phyloP scores from a whole-genome alignment of 2,888 invertebrate genomes.

The Saturnia pavonia region DNA sequence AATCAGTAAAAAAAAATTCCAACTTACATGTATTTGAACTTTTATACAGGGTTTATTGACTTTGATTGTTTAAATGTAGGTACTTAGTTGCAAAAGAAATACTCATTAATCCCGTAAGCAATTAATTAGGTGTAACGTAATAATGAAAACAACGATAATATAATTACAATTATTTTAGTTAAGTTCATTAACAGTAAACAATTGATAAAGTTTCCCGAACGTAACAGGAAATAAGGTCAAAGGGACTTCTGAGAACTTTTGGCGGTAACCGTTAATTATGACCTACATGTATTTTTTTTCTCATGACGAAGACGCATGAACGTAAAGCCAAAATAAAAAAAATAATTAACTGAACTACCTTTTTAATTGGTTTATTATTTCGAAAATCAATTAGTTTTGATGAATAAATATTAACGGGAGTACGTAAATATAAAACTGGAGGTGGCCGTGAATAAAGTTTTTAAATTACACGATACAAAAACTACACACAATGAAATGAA shows the following conservation, averaged over 20 bases:
- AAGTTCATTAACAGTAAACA: constrained; percentile 21
- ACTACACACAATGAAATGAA: neutral
- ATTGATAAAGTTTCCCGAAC: constrained; percentile 19
- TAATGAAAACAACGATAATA: neutral
- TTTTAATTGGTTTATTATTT: neutral
- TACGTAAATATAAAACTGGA: no score
- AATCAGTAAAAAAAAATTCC: neutral
- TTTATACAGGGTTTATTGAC: neutral
- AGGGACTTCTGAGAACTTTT: constrained; percentile 21
- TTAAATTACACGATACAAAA: no score
- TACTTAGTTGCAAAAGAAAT: neutral
- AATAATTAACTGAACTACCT: no score
- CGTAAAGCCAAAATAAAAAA: neutral
- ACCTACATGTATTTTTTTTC: neutral
- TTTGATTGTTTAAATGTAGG: neutral
- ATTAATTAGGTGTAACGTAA: constrained; percentile 3
- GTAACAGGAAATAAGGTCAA: constrained; percentile 19
- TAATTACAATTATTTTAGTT: neutral
- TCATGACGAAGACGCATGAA: neutral
- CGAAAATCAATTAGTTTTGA: no score
- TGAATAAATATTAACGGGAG: neutral
- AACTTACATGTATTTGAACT: neutral
- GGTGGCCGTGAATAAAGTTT: no score
- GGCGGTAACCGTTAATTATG: constrained; percentile 8
- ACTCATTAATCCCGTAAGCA: neutral